phyloP scores from a whole-genome alignment of 2,888 invertebrate genomes.

The Leistus spinibarbis region DNA sequence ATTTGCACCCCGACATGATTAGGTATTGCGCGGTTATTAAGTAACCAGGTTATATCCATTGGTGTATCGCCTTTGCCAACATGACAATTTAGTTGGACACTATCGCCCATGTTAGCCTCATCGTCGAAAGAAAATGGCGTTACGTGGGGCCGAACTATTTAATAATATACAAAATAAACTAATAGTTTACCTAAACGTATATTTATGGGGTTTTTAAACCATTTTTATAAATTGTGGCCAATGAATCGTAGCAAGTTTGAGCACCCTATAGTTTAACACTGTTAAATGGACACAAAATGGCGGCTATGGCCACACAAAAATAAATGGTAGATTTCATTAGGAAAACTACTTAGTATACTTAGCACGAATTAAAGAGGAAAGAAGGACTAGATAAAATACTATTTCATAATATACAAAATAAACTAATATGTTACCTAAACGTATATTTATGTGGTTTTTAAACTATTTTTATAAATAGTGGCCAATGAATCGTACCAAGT shows the following conservation, averaged over 20 bases:
- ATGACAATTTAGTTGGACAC: conserved; percentile 43
- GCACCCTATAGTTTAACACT: background rate
- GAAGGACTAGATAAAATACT: background rate
- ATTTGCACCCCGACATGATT: conserved; percentile 63
- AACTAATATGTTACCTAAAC: background rate
- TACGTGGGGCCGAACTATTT: conserved; percentile 66
- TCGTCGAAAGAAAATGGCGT: conserved; percentile 68
- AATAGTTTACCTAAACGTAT: background rate
- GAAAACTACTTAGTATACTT: background rate
- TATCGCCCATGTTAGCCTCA: conserved; percentile 53
- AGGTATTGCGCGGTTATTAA: conserved; percentile 60
- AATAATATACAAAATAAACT: conserved; percentile 49
- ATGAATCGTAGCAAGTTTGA: background rate
- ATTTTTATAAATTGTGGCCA: background rate
- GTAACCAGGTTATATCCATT: conserved; percentile 65
- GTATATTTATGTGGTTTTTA: no score
- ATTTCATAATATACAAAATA: conserved; percentile 49
- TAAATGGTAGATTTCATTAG: no score
- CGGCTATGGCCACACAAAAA: background rate
- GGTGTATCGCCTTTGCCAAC: conserved; percentile 63
- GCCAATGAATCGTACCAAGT: background rate
- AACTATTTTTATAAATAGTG: background rate
- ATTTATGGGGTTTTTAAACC: background rate
- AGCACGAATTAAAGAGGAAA: background rate
- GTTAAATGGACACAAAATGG: background rate